These are phyloP conservation scores for Amazona vittata DNA, from an alignment of 2,113 vertebrate species.

Conservation along the genomic window DNA sequence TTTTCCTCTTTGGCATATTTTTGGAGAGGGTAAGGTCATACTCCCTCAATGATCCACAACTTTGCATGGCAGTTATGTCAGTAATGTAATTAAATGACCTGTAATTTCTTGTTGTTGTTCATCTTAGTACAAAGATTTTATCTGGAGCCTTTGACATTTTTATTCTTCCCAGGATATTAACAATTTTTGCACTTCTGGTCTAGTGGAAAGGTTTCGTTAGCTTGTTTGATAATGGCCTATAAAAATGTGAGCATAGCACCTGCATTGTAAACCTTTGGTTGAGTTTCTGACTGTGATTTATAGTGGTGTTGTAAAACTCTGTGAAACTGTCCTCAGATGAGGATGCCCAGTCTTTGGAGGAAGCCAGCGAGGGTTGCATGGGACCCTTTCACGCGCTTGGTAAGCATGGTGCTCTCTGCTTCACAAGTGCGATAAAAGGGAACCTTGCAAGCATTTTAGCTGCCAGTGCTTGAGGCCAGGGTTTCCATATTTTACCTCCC, in stretches of 20 bases:
- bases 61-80: neutral
- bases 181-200: neutral
- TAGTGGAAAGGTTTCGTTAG: neutral
- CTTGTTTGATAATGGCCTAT: neutral
- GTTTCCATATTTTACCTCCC: neutral
- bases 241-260: neutral
- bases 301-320: neutral
- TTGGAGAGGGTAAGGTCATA: neutral
- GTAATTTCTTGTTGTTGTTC: neutral
- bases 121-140: neutral
- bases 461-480: fast-evolving
- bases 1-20: neutral
- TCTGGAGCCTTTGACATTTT: neutral
- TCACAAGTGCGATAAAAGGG: neutral
- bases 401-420: neutral
- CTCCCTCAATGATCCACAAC: neutral
- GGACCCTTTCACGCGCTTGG: neutral
- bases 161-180: neutral
- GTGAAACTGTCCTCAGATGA: neutral
- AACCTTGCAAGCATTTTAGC: neutral
- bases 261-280: neutral
- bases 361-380: fast-evolving
- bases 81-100: neutral
- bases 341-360: neutral
- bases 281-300: neutral